A percentile compares a stretch with the other conserved stretches of the same genome.
Evolutionary conservation across 2,113 vertebrate species (phyloP).

Genomic region (Pachypanchax playfairii): DNA sequence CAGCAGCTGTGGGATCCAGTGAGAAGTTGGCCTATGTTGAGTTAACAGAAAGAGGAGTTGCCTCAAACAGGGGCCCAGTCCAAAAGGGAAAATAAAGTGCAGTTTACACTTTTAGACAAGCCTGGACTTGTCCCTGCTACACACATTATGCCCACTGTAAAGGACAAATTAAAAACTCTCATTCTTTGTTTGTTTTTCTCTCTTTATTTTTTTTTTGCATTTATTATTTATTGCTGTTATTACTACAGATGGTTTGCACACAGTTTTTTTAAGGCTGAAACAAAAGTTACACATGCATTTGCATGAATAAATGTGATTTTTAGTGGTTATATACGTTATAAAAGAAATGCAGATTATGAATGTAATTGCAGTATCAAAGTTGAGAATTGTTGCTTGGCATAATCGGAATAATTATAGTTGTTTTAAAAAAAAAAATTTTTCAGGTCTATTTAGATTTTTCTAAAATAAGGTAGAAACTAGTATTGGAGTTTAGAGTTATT

Average conservation of each 20-base stretch:
- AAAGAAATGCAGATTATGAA: no score
- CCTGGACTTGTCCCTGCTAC: constrained; percentile 78
- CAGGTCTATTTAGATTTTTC: no score
- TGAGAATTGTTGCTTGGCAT: background rate
- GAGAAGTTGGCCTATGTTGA: constrained; percentile 44
- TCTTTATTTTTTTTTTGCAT: background rate
- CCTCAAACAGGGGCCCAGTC: constrained; percentile 67
- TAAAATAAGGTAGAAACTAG: no score
- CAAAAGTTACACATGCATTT: no score
- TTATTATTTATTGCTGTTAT: no score
- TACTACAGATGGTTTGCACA: background rate
- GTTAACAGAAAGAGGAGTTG: constrained; percentile 65
- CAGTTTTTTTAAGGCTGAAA: no score
- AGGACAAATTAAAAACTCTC: constrained; percentile 22
- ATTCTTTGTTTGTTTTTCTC: background rate
- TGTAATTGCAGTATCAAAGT: no score
- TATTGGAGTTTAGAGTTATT: no score
- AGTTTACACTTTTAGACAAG: constrained; percentile 75
- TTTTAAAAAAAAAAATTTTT: no score
- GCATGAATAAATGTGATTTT: no score
- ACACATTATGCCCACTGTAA: constrained; percentile 44
- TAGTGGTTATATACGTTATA: no score
- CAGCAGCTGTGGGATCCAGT: constrained; percentile 62
- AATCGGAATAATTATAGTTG: no score
- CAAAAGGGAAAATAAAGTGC: constrained; percentile 72